These are phyloP conservation scores for Physella acuta DNA, from an alignment of 1,140 invertebrate species.

Conservation along the genomic window DNA sequence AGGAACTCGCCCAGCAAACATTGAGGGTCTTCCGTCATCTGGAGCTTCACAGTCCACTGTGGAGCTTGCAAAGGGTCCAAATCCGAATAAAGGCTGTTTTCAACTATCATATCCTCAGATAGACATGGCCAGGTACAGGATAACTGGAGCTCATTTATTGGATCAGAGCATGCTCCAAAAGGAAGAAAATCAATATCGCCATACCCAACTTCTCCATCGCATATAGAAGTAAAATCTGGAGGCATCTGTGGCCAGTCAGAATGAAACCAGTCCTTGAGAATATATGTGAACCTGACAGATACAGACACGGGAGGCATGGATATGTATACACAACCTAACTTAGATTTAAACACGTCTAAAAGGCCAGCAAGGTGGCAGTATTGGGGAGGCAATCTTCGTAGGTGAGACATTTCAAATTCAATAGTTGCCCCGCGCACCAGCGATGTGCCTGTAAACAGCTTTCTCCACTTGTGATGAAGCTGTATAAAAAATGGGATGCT, in stretches of 20 bases:
- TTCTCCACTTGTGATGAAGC: conserved; percentile 74
- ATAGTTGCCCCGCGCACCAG: conserved; percentile 74
- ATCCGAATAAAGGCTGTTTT: conserved; percentile 80
- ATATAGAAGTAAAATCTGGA: conserved; percentile 71
- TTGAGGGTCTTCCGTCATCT: conserved; percentile 57
- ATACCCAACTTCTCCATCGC: conserved; percentile 66
- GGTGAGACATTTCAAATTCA: conserved; percentile 85
- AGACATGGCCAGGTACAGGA: conserved; percentile 86
- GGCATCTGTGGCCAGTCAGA: conserved; percentile 70
- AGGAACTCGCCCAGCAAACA: conserved; percentile 59
- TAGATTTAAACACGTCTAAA: conserved; percentile 61
- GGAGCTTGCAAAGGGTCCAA: conserved; percentile 83
- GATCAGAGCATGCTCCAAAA: conserved; percentile 82
- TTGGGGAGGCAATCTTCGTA: conserved; percentile 78
- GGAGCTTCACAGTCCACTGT: conserved; percentile 67
- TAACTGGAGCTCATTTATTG: conserved; percentile 76
- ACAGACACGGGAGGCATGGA: conserved; percentile 68
- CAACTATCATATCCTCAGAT: conserved; percentile 82
- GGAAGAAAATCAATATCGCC: conserved; percentile 70
- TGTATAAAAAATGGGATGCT: conserved; percentile 85
- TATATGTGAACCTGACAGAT: conserved; percentile 81
- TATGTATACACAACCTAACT: conserved; percentile 54
- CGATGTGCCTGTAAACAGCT: conserved; percentile 74
- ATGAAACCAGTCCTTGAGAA: conserved; percentile 71
- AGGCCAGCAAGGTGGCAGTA: conserved; percentile 77